Conservation (phyloP, 2,888 invertebrate species). For the Phrixothrix hirtus region DNA sequence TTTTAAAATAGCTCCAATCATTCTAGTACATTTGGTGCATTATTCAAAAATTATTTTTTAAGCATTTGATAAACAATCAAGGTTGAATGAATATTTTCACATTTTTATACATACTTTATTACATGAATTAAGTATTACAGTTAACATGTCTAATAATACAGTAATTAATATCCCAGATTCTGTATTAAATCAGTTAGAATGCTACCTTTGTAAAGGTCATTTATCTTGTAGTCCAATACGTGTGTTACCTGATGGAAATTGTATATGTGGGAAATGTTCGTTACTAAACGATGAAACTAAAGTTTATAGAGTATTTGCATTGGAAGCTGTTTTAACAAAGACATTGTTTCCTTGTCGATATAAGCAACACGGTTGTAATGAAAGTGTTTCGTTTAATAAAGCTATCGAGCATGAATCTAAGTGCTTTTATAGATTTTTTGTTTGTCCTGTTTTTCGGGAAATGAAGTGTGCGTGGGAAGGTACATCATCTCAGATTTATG, state of each 20-base stretch:
- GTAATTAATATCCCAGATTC: background rate
- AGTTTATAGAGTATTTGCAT: constrained; percentile 42
- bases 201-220: background rate
- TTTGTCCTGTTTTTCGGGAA: constrained; percentile 1
- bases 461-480: constrained; percentile 7
- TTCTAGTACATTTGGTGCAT: too few relatives aligned
- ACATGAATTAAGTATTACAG: too few relatives aligned
- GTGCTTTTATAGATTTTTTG: constrained; percentile 10
- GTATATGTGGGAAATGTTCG: background rate
- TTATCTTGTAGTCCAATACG: background rate
- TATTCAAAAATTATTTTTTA: too few relatives aligned
- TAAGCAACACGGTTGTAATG: constrained; percentile 7
- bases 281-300: constrained; percentile 8
- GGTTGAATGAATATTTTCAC: too few relatives aligned
- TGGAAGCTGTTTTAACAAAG: constrained; percentile 44
- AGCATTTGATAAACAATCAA: too few relatives aligned
- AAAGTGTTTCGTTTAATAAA: constrained; percentile 3
- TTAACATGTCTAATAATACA: background rate
- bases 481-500: background rate
- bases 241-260: background rate
- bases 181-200: background rate
- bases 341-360: constrained; percentile 45
- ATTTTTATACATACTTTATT: too few relatives aligned
- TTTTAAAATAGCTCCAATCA: background rate
- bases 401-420: constrained; percentile 7